Evolutionary conservation across 1,140 invertebrate species (phyloP), one percentile per base, ranked within the genome.

Genomic region (Drusus annulatus): DNA sequence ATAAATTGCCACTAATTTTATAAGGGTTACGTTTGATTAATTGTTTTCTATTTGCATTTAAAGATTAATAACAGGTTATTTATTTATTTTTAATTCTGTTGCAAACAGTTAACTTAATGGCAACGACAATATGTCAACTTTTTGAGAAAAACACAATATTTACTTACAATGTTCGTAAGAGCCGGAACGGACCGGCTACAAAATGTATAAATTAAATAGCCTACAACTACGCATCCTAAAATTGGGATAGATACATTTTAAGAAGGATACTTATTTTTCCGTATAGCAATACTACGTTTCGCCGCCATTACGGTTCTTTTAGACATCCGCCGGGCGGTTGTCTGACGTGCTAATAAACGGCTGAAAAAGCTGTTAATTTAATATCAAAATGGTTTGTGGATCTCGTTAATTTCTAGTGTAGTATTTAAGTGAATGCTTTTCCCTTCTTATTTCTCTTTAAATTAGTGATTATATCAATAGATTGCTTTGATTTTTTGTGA

Each of bases 301-400:
- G 56, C 71, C 71, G 60, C 71, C 79, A 74, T 63, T 56, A 23
- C 17, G 25, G 52, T 54, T 63, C 69, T 80, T 80, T 76, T 58
- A 56, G 73, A 56, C 21, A 63, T 76, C 73, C 79, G 71, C 73
- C 79, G 71, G 79, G 71, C 71, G 73, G 73, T 52, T 50, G 60
- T 69, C 71, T 80, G 71, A 75, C 79, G 58, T 80, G 71, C 50
- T 63, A 19, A 65, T 19, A 19, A 65, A 65, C 50, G 21, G 71
- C 51, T 52, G 58, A 45, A 19, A 52, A 51, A 31, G 71, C 62
- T 56, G 71, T 75, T 19, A 63, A 65, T 79, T 60, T 79, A 73
- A 62, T 71, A 16, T 60, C n/a, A 79, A 79, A 79, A 79, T 79
- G 78, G 78, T 79, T 69, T 51, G 78, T 79, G 62, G 50, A 36